Conservation (phyloP, 2,113 vertebrate species). For the Hippocampus comes region DNA sequence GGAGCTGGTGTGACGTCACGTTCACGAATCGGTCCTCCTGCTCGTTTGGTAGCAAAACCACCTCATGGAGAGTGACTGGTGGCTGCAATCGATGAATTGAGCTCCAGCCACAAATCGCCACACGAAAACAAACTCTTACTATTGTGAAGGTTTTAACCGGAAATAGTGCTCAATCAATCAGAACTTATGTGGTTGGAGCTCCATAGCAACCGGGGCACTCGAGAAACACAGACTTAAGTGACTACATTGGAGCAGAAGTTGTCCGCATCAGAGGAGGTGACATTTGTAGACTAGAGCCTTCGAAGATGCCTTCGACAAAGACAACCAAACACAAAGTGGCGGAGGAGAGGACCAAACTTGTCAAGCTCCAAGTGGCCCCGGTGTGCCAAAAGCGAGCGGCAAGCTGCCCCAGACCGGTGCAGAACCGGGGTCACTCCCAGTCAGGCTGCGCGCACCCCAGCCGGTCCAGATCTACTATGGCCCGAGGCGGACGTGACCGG, state of each 20-base stretch:
- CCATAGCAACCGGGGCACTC: conserved; percentile 1
- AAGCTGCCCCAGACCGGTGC: conserved; percentile 41
- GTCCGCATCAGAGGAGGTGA: not conserved
- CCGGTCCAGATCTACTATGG: conserved; percentile 36
- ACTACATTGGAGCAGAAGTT: not conserved
- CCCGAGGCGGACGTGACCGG: conserved; percentile 1
- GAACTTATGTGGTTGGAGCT: not conserved
- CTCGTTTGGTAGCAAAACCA: not conserved
- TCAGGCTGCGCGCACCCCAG: conserved; percentile 16
- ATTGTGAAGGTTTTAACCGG: not conserved
- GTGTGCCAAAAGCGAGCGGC: conserved; percentile 41
- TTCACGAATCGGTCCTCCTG: not conserved
- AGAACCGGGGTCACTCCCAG: conserved; percentile 6
- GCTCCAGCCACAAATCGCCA: not conserved
- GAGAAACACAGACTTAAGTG: not conserved
- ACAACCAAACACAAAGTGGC: conserved; percentile 28
- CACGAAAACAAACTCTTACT: not conserved
- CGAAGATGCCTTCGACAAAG: conserved; percentile 45
- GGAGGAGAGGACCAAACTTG: conserved; percentile 7
- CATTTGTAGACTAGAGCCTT: not conserved
- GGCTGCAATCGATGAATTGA: not conserved
- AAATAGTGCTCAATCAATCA: not conserved
- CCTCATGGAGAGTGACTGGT: not conserved
- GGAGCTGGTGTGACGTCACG: not conserved
- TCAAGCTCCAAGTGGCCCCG: conserved; percentile 1